Base-by-base conservation (phyloP, 2,797 vertebrate genomes). In the Propithecus perrieri region DNA sequence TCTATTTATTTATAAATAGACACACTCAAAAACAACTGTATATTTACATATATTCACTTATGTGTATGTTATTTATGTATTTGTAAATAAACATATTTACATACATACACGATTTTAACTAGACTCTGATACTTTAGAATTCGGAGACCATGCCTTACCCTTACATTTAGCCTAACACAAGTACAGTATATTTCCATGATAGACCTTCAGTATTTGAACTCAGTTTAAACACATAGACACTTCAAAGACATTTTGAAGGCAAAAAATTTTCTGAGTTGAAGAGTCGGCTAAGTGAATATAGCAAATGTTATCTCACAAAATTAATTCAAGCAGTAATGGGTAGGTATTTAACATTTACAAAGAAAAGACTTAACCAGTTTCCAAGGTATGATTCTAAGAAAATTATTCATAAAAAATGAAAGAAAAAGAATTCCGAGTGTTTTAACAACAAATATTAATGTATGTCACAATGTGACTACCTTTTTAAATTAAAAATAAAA, bases 401-500 rank as follows among this genome's bases (percentile, higher is more conserved):
- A 80, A 79, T 26, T 88, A 69, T 35, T 94, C 43, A 30, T 57
- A 67, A 55, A 38, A 78, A 74, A 15, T 55, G 26, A 10, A 46
- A 91, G 24, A 50, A 86, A 48, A 93, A 41, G 17, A 74, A 87
- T 74, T 79, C 18, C 26, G 87, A n/a, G 10, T 91, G 50, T 85
- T 97, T 89, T 69, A 79, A 74, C 28, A 46, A 78, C 22, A 83
- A 63, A 71, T 78, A 48, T 53, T 78, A 48, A 46, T 67, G 50
- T 4, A 30, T 63, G 43, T 72, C 22, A 65, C 30, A 61, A 33
- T 55, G 20, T 91, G 65, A 74, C 24, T n/a, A 6, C 11, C 10
- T 63, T 78, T 33, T 71, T 28, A 86, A 93, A 83, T 87, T 48
- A 53, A 90, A 93, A 93, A 67, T 87, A 30, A 78, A 74, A 74